Evolutionary conservation across 2,888 invertebrate genomes (phyloP), one percentile per base, ranked within the genome.

Genomic region (Himalopsyche japonica): DNA sequence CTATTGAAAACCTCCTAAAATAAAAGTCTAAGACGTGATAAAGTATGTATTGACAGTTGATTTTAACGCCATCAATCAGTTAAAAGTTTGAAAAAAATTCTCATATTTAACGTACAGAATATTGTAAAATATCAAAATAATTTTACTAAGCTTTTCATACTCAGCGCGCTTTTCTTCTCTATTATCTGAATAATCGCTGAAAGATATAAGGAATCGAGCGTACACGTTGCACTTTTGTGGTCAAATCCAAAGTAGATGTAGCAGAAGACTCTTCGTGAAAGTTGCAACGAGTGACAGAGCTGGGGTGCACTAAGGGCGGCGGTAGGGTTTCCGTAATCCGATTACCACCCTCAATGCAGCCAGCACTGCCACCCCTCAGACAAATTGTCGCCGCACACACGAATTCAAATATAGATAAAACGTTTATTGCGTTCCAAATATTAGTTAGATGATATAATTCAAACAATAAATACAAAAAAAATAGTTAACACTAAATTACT

Each of bases 321-420:
- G 70, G 30, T 82, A 82, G 34, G 82, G 82, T 82, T 82, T 82
- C 82, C 30, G 32, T 82, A 82, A 82, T 82, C 82, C 76, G 82
- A 82, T 82, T 82, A 82, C 37, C 27, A 24, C 47, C 76, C 70
- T 15, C 70, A 12, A 24, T 70, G 70, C 30, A 70, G 70, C 70
- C 70, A 10, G 27, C 70, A 27, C 30, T 30, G 70, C 27, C 70
- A 27, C 70, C 70, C 15, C 27, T 15, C 70, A 70, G 70, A 70
- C 70, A 70, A 70, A 70, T 70, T 27, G 70, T 70, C 70, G 70
- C 27, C 70, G 30, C 27, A 70, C 70, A 57, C 57, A 10, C 27
- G 30, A 70, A 70, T 27, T 27, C 15, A 30, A 70, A 27, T 30
- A 70, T 30, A 27, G 24, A 27, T 27, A 10, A 24, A 70, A 70